A percentile compares a stretch with the other conserved stretches of the same genome.
Conservation (phyloP, 1,140 invertebrate species). For the Ylistrum balloti region DNA sequence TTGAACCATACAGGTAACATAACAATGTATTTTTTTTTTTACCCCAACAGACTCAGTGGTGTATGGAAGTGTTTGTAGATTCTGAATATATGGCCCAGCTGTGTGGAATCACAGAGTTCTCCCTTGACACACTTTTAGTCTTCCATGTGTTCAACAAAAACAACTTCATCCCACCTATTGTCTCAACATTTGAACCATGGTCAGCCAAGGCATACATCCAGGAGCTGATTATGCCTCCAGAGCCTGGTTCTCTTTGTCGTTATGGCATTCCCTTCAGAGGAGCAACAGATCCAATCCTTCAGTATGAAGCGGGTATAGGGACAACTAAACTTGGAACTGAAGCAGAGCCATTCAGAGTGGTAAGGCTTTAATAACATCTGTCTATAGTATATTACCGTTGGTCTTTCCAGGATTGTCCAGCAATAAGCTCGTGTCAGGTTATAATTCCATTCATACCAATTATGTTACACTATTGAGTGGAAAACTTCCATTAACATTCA, state of each 20-base stretch:
- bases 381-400: too few species aligned
- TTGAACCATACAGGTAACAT: too few species aligned
- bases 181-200: conserved; percentile 55
- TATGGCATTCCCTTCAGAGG: conserved; percentile 66
- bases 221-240: conserved; percentile 62
- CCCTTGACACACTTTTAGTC: conserved; percentile 55
- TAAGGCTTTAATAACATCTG: too few species aligned
- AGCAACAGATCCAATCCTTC: conserved; percentile 61
- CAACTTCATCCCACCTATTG: conserved; percentile 56
- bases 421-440: too few species aligned
- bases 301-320: conserved; percentile 69
- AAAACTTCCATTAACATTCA: too few species aligned
- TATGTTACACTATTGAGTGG: too few species aligned
- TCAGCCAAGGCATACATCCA: conserved; percentile 58
- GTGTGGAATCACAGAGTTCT: conserved; percentile 66
- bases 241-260: conserved; percentile 54
- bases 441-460: too few species aligned
- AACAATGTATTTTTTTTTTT: too few species aligned
- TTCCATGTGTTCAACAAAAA: conserved; percentile 67
- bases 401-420: too few species aligned
- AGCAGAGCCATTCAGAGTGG: conserved; percentile 57
- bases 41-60: conserved; percentile 51
- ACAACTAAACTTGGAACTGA: conserved; percentile 46
- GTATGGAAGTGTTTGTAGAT: conserved; percentile 62
- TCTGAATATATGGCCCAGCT: conserved; percentile 48